Evolutionary conservation across 92 coral and sea anemone genomes (phyloP).

Genomic region (Desmophyllum pertusum): DNA sequence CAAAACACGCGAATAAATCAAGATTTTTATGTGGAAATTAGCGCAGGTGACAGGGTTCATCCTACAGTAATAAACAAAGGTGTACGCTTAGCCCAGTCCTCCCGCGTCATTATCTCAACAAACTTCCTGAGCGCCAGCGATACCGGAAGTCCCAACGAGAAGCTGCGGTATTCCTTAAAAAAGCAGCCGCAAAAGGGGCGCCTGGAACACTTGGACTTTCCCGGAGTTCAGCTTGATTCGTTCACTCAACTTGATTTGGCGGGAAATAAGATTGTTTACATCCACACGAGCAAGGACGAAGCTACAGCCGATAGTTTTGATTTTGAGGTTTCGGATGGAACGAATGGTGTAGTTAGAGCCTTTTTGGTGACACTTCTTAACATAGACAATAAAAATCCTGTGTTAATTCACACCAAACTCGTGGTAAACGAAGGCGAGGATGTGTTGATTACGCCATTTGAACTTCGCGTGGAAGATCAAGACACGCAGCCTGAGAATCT

Average conservation of each 20-base stretch:
- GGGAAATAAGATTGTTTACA: conserved; percentile 85
- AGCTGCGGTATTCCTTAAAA: conserved; percentile 66
- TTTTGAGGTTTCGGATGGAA: conserved; percentile 94
- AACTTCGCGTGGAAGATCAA: conserved; percentile 90
- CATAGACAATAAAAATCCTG: conserved; percentile 85
- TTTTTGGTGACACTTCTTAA: conserved; percentile 85
- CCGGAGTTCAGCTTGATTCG: conserved; percentile 61
- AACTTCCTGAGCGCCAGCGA: conserved; percentile 83
- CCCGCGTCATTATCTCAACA: conserved; percentile 79
- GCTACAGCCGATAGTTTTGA: conserved; percentile 87
- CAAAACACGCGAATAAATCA: conserved; percentile 78
- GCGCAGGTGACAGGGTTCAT: conserved; percentile 68
- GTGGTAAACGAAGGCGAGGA: conserved; percentile 83
- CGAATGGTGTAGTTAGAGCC: conserved; percentile 63
- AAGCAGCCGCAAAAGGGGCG: conserved; percentile 88
- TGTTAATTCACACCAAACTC: conserved; percentile 56
- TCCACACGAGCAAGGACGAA: conserved; percentile 87
- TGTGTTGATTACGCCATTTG: conserved; percentile 80
- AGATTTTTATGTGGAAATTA: conserved; percentile 78
- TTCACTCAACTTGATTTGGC: conserved; percentile 92
- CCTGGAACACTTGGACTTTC: conserved; percentile 73
- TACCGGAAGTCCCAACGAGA: conserved; percentile 71
- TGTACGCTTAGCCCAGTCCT: conserved; percentile 72
- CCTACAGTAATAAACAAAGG: conserved; percentile 91
- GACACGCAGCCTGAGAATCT: conserved; percentile 78